These are phyloP conservation scores for Marmota monax DNA, from an alignment of 2,113 vertebrate genomes.

Conservation along the genomic window DNA sequence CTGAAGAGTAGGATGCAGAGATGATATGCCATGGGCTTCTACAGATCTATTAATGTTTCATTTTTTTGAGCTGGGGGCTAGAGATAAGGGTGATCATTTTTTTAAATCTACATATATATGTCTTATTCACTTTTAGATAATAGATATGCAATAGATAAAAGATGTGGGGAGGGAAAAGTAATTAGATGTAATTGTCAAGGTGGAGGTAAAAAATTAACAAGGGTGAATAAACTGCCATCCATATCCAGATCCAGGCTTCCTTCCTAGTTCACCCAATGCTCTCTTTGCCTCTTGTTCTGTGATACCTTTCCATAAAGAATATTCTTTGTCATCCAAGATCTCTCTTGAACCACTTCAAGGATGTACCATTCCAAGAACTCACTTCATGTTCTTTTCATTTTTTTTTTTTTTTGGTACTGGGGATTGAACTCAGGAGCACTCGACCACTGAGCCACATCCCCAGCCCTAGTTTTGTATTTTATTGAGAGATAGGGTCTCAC, in stretches of 20 bases:
- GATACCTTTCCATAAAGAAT: slow-evolving; percentile 1
- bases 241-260: background rate
- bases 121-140: background rate
- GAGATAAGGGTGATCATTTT: background rate
- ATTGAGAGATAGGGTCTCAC: too few species aligned
- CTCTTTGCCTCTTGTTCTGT: background rate
- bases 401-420: too few species aligned
- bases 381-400: background rate
- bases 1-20: background rate
- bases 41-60: background rate
- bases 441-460: too few species aligned
- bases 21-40: background rate
- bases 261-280: background rate
- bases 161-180: background rate
- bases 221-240: background rate
- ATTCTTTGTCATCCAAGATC: background rate
- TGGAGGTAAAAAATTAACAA: slow-evolving; percentile 22
- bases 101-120: background rate
- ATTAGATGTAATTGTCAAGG: background rate
- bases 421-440: too few species aligned
- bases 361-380: background rate
- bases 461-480: too few species aligned
- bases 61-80: slow-evolving; percentile 2
- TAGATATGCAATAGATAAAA: background rate
- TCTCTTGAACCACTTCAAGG: background rate